Conservation (phyloP, 2,797 vertebrate genomes). For the Takifugu ocellatus region DNA sequence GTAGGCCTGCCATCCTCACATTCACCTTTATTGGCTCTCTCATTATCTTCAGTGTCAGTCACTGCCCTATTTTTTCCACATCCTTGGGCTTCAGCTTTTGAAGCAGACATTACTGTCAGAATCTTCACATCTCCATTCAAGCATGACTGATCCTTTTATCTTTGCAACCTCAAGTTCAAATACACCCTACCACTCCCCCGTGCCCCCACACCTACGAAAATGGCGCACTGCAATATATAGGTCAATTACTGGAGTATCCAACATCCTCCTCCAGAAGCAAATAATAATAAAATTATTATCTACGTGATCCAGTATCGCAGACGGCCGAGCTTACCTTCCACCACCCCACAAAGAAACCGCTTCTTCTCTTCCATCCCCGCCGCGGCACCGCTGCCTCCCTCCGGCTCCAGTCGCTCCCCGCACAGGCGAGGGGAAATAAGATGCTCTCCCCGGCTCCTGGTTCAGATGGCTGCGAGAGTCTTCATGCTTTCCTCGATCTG, state of each 20-base stretch:
- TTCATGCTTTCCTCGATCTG: conserved; percentile 47
- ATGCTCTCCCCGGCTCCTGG: conserved; percentile 34
- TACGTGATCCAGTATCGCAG: conserved; percentile 26
- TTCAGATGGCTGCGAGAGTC: conserved; percentile 27
- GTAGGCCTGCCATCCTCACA: background rate
- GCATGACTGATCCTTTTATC: conserved; percentile 25
- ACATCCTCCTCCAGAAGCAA: too few species aligned
- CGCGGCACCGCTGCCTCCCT: conserved; percentile 19
- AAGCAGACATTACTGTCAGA: conserved; percentile 21
- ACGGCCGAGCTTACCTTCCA: conserved; percentile 73
- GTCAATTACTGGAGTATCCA: too few species aligned
- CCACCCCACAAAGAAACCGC: conserved; percentile 78
- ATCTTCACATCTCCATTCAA: conserved; percentile 24
- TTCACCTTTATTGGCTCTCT: background rate
- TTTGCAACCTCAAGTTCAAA: background rate
- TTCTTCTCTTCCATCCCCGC: conserved; percentile 68
- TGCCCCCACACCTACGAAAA: conserved; percentile 3
- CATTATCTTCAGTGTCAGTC: background rate
- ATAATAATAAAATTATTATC: too few species aligned
- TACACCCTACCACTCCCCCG: background rate
- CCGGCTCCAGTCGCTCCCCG: conserved; percentile 21
- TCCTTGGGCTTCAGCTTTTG: background rate
- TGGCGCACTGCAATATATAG: too few species aligned
- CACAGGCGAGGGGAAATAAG: conserved; percentile 26
- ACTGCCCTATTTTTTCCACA: background rate